Evolutionary conservation across 2,888 invertebrate species (phyloP).

Genomic region (Drosophila vallismaia): DNA sequence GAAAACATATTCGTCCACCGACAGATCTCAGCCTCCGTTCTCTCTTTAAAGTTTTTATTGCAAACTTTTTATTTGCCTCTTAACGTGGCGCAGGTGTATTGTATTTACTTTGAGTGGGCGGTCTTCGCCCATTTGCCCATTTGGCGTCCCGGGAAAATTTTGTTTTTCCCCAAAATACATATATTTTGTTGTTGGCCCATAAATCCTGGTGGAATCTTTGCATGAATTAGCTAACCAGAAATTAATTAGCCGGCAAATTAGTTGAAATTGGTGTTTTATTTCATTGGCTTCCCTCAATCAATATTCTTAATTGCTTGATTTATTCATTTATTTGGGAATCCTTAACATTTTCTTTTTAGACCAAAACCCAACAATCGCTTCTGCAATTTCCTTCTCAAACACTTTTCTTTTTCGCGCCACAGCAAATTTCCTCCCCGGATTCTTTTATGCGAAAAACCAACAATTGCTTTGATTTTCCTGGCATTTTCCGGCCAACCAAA

Average conservation of each 20-base stretch:
- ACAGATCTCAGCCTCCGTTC: slow-evolving; percentile 7
- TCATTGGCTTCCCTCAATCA: neutral
- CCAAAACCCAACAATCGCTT: neutral
- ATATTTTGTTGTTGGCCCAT: slow-evolving; percentile 14
- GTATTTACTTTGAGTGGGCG: slow-evolving; percentile 38
- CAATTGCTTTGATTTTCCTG: slow-evolving; percentile 57
- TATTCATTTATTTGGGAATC: neutral
- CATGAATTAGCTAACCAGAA: slow-evolving; percentile 19
- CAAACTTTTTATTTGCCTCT: slow-evolving; percentile 15
- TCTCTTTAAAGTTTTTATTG: slow-evolving; percentile 14
- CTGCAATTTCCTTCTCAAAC: slow-evolving; percentile 4
- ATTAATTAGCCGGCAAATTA: slow-evolving; percentile 34
- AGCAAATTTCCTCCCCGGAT: slow-evolving; percentile 8
- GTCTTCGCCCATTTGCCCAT: slow-evolving; percentile 3
- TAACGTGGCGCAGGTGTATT: slow-evolving; percentile 28
- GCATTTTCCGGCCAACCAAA: slow-evolving; percentile 63
- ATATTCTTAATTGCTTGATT: neutral
- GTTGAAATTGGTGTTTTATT: slow-evolving; percentile 8
- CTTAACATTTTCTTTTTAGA: neutral
- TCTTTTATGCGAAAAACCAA: slow-evolving; percentile 30
- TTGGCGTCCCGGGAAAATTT: slow-evolving; percentile 8
- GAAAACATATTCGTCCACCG: slow-evolving; percentile 36
- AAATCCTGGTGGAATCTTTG: slow-evolving; percentile 15
- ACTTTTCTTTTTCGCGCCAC: slow-evolving; percentile 3
- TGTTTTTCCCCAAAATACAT: slow-evolving; percentile 8